phyloP scores from a whole-genome alignment of 2,797 vertebrate species.

The Meda fulgida region DNA sequence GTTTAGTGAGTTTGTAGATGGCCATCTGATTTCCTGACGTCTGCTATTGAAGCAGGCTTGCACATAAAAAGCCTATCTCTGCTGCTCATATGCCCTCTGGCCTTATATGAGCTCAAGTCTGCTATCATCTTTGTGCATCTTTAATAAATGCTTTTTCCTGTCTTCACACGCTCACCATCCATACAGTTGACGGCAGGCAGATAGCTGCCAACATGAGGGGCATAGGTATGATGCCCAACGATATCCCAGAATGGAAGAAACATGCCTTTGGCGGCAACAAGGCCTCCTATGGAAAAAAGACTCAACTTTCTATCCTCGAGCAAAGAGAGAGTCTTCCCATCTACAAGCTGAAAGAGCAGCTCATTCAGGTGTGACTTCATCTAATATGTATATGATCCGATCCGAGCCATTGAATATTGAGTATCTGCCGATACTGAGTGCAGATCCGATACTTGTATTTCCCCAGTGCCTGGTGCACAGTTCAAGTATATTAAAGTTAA shows the following conservation, averaged over 20 bases:
- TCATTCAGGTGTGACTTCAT: constrained; percentile 85
- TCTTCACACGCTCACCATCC: constrained; percentile 3
- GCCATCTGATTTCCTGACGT: constrained; percentile 71
- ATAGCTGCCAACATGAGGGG: constrained; percentile 99
- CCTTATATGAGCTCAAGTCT: constrained; percentile 29
- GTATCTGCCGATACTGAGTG: neutral
- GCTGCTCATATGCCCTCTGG: constrained; percentile 52
- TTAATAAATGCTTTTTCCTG: constrained; percentile 39
- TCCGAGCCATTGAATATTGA: neutral
- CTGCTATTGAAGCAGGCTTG: constrained; percentile 58
- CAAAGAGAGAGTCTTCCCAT: constrained; percentile 98
- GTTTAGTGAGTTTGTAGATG: constrained; percentile 60
- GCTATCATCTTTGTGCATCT: constrained; percentile 25
- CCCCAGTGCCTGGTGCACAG: neutral
- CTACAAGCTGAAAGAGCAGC: constrained; percentile 97
- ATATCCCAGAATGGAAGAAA: constrained; percentile 99
- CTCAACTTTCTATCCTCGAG: constrained; percentile 94
- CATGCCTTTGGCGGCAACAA: constrained; percentile 98
- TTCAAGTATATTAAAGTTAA: neutral
- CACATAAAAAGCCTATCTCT: constrained; percentile 50
- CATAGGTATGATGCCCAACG: constrained; percentile 98
- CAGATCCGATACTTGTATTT: neutral
- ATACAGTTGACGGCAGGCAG: constrained; percentile 91
- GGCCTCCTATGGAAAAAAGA: constrained; percentile 98
- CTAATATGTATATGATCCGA: neutral